These are phyloP conservation scores for Cotesia glomerata DNA, from an alignment of 1,140 invertebrate species.

Conservation along the genomic window DNA sequence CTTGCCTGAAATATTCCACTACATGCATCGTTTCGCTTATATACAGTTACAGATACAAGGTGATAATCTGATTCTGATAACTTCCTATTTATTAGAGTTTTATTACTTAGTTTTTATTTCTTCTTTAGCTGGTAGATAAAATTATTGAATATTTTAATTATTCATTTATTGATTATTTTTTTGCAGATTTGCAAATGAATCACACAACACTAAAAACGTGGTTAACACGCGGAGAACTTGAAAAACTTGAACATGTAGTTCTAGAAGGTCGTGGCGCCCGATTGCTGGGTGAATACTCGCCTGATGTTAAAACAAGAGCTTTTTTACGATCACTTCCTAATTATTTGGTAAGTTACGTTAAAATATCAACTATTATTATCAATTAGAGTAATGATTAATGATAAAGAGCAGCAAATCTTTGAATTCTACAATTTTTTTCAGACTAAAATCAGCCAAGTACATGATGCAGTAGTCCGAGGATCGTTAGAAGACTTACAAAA, in stretches of 20 bases:
- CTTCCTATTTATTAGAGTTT: no score
- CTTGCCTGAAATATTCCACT: no score
- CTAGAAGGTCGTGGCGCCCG: conserved; percentile 79
- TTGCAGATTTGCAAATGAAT: conserved; percentile 54
- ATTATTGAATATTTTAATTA: neutral
- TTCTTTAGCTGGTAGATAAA: neutral
- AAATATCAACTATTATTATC: neutral
- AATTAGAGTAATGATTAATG: neutral
- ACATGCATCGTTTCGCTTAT: neutral
- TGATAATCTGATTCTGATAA: neutral
- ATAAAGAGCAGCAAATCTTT: neutral
- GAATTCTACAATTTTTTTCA: conserved; percentile 35
- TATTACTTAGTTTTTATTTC: no score
- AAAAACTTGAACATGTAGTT: conserved; percentile 78
- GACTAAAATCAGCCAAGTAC: conserved; percentile 72
- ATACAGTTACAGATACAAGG: neutral
- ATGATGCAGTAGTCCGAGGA: conserved; percentile 74
- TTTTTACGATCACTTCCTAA: conserved; percentile 73
- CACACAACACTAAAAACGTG: conserved; percentile 70
- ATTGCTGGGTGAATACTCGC: conserved; percentile 71
- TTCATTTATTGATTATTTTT: neutral
- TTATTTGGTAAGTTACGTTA: conserved; percentile 66
- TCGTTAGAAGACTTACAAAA: conserved; percentile 70
- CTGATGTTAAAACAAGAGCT: conserved; percentile 69
- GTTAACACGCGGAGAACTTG: conserved; percentile 74